Conservation (phyloP, 2,797 vertebrate species). For the Poecilia velifera region DNA sequence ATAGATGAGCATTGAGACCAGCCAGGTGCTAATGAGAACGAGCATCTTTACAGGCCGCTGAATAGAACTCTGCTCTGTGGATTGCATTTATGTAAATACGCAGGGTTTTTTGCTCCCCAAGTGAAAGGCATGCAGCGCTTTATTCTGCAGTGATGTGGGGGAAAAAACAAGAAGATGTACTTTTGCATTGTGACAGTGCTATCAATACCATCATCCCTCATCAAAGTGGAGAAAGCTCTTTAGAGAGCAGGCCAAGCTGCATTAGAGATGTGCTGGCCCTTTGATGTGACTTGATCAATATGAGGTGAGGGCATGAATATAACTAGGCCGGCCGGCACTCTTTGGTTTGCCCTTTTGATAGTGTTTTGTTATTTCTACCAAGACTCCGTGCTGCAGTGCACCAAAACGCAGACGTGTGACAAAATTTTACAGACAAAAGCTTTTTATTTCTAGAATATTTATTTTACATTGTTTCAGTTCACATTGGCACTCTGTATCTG, state of each 20-base stretch:
- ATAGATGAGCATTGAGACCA: slow-evolving; percentile 70
- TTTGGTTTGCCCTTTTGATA: slow-evolving; percentile 82
- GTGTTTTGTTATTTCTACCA: slow-evolving; percentile 77
- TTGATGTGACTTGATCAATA: slow-evolving; percentile 88
- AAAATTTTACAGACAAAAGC: slow-evolving; percentile 57
- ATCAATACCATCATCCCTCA: slow-evolving; percentile 86
- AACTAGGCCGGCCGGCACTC: slow-evolving; percentile 73
- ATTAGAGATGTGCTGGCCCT: slow-evolving; percentile 81
- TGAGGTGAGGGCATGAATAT: slow-evolving; percentile 77
- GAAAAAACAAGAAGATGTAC: slow-evolving; percentile 78
- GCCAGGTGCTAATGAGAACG: slow-evolving; percentile 82
- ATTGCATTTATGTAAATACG: slow-evolving; percentile 84
- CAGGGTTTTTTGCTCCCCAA: slow-evolving; percentile 71
- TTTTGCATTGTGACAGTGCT: slow-evolving; percentile 85
- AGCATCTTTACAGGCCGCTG: slow-evolving; percentile 73
- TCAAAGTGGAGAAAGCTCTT: slow-evolving; percentile 86
- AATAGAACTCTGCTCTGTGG: slow-evolving; percentile 78
- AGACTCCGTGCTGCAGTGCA: slow-evolving; percentile 62
- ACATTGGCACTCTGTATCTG: slow-evolving; percentile 23
- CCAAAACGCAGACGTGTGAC: slow-evolving; percentile 49
- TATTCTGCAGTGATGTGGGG: slow-evolving; percentile 75
- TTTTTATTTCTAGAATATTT: slow-evolving; percentile 30
- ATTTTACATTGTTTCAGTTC: slow-evolving; percentile 64
- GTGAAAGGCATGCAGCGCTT: slow-evolving; percentile 79
- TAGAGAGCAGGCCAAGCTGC: slow-evolving; percentile 81